phyloP scores from a whole-genome alignment of 2,113 vertebrate genomes.

The Osmerus eperlanus region DNA sequence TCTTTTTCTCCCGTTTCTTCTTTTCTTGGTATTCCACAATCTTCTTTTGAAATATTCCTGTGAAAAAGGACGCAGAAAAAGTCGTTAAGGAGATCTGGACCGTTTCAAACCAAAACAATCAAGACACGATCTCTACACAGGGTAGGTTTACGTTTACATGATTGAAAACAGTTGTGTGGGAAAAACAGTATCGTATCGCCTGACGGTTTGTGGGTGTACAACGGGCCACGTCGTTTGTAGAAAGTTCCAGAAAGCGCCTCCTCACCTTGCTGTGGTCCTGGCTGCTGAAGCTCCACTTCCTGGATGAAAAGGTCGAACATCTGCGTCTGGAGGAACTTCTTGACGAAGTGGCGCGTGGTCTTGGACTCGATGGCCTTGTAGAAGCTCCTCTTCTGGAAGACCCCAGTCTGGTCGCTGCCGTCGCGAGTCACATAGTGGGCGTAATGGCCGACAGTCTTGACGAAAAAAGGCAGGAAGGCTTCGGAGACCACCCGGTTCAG shows the following conservation, averaged over 20 bases:
- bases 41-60: constrained; percentile 82
- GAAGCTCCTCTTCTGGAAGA: constrained; percentile 83
- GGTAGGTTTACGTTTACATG: too few species aligned
- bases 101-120: too few species aligned
- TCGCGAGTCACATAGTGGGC: constrained; percentile 68
- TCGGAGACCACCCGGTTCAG: constrained; percentile 83
- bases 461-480: constrained; percentile 87
- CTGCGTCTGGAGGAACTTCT: constrained; percentile 88
- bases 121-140: too few species aligned
- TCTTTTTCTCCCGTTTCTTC: constrained; percentile 76
- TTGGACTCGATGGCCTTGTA: constrained; percentile 82
- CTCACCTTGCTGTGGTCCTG: constrained; percentile 80
- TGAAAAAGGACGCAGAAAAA: constrained; percentile 12
- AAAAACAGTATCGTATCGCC: too few species aligned
- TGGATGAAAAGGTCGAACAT: constrained; percentile 96
- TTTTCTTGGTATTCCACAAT: constrained; percentile 80
- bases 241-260: not conserved
- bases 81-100: not conserved
- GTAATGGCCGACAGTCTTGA: constrained; percentile 85
- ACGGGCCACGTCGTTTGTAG: not conserved
- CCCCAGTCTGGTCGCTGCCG: constrained; percentile 25
- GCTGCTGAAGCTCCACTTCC: constrained; percentile 84
- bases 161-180: too few species aligned
- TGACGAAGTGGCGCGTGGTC: constrained; percentile 78
- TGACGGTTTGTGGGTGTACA: not conserved